A percentile compares a stretch with the other conserved stretches of the same genome.
These are phyloP conservation scores for Noctuana brunneofusca DNA, from an alignment of 2,888 invertebrate genomes.

Conservation along the genomic window DNA sequence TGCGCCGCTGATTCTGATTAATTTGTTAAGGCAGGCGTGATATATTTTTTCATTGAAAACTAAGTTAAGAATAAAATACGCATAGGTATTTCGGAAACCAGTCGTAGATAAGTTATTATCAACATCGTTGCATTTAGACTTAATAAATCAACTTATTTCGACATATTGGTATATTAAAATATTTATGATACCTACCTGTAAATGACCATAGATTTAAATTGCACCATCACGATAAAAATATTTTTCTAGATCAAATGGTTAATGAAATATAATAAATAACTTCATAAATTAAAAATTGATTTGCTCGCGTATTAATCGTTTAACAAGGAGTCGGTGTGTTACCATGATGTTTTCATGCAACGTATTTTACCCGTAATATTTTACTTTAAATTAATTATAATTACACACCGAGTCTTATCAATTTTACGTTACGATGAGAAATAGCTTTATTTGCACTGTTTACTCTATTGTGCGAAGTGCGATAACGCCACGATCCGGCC, in stretches of 20 bases:
- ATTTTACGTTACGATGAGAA: conserved; percentile 1
- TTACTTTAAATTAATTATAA: background rate
- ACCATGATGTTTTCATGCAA: too few species aligned
- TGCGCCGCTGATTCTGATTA: conserved; percentile 12
- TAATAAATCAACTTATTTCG: background rate
- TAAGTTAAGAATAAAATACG: background rate
- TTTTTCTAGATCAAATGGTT: too few species aligned
- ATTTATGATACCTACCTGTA: too few species aligned
- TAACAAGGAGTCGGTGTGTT: too few species aligned
- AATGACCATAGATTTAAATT: too few species aligned
- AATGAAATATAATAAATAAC: too few species aligned
- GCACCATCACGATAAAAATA: too few species aligned
- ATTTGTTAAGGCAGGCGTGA: conserved; percentile 7
- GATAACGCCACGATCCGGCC: conserved; percentile 50
- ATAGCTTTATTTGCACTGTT: conserved; percentile 48
- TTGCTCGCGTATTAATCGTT: too few species aligned
- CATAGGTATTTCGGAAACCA: background rate
- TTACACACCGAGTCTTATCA: background rate
- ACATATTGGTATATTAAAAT: too few species aligned
- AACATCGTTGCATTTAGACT: background rate
- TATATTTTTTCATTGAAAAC: conserved; percentile 12
- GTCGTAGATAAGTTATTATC: background rate
- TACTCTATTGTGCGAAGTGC: conserved; percentile 48
- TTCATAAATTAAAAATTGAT: too few species aligned
- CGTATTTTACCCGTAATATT: too few species aligned